Percentiles rank a stretch among this genome's conserved stretches.
Conservation (phyloP, 2,888 invertebrate species). For the Thecophora atra region DNA sequence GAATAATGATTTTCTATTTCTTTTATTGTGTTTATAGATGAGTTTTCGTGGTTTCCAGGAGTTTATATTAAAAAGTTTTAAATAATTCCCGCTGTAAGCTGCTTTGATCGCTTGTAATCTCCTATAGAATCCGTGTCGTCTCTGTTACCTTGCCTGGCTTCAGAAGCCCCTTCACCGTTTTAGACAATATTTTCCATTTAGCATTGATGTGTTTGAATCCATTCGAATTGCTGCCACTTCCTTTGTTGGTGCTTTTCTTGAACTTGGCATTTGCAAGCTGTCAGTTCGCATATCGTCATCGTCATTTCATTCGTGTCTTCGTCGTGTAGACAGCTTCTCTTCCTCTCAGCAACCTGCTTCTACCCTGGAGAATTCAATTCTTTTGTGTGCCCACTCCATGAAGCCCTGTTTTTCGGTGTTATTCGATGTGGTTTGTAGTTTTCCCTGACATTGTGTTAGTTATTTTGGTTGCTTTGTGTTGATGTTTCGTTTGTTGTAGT, state of each 20-base stretch:
- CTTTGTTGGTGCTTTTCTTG: slow-evolving; percentile 29
- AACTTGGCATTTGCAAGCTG: slow-evolving; percentile 29
- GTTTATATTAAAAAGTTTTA: no score
- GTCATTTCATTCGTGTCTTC: not conserved
- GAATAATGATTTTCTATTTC: no score
- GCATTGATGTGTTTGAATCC: slow-evolving; percentile 28
- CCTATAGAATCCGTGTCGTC: not conserved
- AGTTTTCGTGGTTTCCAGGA: no score
- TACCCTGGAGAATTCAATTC: no score
- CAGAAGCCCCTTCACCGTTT: not conserved
- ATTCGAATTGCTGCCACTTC: slow-evolving; percentile 9
- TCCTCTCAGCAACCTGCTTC: no score
- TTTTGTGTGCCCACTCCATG: not conserved
- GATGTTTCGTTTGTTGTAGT: slow-evolving; percentile 2
- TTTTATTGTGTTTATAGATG: no score
- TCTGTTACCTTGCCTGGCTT: not conserved
- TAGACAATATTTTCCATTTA: slow-evolving; percentile 8
- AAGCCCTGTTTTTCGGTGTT: no score
- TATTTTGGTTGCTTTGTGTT: slow-evolving; percentile 16
- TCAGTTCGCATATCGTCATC: not conserved
- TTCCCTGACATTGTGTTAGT: slow-evolving; percentile 30
- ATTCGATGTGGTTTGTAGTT: slow-evolving; percentile 8
- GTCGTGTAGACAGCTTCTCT: no score
- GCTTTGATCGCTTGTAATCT: not conserved
- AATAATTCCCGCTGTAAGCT: not conserved